A percentile compares a stretch with the other conserved stretches of the same genome.
Evolutionary conservation across 2,888 invertebrate genomes (phyloP).

Genomic region (Candidula unifasciata): DNA sequence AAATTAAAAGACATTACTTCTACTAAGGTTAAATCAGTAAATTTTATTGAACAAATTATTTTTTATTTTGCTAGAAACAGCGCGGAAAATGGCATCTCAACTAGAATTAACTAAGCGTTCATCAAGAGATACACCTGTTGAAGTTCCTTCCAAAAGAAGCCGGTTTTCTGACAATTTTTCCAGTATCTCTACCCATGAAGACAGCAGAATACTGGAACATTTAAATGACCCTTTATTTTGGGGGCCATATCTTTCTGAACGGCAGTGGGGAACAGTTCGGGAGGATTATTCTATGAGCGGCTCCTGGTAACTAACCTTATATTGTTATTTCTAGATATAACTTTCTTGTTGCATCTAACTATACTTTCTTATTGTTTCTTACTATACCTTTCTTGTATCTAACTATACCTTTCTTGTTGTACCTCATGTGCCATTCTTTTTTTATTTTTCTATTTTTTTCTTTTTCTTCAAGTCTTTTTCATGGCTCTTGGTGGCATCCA

Average conservation of each 20-base stretch:
- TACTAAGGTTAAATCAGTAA: too few species aligned
- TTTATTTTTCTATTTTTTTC: background rate
- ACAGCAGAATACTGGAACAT: constrained; percentile 36
- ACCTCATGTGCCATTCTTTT: background rate
- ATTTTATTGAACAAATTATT: background rate
- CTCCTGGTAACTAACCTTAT: constrained; percentile 63
- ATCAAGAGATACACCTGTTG: background rate
- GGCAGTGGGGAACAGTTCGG: constrained; percentile 78
- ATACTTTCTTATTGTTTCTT: background rate
- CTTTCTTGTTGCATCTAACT: too few species aligned
- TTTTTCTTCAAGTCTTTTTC: too few species aligned
- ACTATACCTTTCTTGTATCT: background rate
- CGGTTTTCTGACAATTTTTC: constrained; percentile 22
- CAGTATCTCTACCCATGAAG: constrained; percentile 2
- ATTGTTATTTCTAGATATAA: too few species aligned
- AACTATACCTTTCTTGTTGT: background rate
- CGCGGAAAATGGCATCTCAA: background rate
- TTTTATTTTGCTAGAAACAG: background rate
- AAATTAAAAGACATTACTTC: too few species aligned
- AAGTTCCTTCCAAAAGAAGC: constrained; percentile 1
- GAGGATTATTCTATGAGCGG: constrained; percentile 77
- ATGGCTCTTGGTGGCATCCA: too few species aligned
- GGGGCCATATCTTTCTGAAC: constrained; percentile 77
- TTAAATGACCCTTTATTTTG: constrained; percentile 61
- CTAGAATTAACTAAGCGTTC: background rate